Conservation (phyloP, 1,140 invertebrate species). For the Heterodera carotae region DNA sequence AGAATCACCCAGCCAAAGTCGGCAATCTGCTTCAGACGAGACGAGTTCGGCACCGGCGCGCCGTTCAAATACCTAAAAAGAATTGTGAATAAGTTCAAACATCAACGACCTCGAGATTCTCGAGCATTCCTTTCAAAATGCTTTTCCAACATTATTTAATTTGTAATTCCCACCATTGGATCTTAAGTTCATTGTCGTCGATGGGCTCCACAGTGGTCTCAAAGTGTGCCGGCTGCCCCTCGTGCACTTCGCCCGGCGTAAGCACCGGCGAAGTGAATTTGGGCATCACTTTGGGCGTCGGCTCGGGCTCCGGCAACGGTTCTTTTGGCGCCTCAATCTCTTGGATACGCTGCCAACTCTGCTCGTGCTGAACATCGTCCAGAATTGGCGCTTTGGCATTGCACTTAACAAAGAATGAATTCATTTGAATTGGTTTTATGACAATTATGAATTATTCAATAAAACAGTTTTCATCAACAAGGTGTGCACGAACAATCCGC, state of each 20-base stretch:
- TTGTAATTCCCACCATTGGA: conserved; percentile 81
- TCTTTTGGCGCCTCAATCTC: conserved; percentile 60
- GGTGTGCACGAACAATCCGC: too few relatives aligned
- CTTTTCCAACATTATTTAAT: conserved; percentile 7
- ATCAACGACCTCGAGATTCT: too few relatives aligned
- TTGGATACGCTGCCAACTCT: conserved; percentile 56
- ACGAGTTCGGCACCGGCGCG: conserved; percentile 73
- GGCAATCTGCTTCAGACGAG: conserved; percentile 57
- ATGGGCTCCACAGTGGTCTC: conserved; percentile 92
- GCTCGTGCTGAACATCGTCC: conserved; percentile 60
- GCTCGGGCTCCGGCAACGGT: conserved; percentile 41
- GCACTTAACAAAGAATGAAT: conserved; percentile 70
- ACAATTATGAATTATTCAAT: too few relatives aligned
- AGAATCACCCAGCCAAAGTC: conserved; percentile 91
- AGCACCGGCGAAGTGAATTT: conserved; percentile 54
- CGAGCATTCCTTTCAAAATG: too few relatives aligned
- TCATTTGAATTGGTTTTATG: too few relatives aligned
- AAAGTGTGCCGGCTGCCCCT: conserved; percentile 92
- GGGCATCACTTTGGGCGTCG: conserved; percentile 58
- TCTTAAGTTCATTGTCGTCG: conserved; percentile 90
- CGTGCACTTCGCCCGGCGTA: conserved; percentile 75
- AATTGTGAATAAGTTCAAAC: background rate
- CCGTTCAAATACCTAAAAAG: conserved; percentile 44
- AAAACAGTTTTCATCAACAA: too few relatives aligned
- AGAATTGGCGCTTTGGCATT: conserved; percentile 67